Percentiles rank a stretch among this genome's conserved stretches.
Conservation (phyloP, 2,113 vertebrate genomes). For the Maccullochella peelii region DNA sequence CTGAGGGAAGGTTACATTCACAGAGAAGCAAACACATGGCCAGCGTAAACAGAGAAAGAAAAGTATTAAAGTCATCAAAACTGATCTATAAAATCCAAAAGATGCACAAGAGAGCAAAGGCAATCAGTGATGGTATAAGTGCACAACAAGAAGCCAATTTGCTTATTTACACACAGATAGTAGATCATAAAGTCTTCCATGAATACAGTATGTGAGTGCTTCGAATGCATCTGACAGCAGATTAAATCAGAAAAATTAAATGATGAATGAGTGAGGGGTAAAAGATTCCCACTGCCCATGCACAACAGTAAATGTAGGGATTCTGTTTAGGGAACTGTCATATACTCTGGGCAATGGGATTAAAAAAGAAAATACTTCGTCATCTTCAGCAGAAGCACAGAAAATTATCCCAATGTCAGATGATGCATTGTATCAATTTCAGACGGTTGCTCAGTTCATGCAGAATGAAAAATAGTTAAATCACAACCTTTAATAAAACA, state of each 20-base stretch:
- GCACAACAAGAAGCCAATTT: neutral
- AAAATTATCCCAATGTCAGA: conserved; percentile 55
- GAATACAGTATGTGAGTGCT: conserved; percentile 2
- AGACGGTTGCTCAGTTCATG: conserved; percentile 31
- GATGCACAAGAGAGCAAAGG: conserved; percentile 13
- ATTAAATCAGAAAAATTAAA: conserved; percentile 42
- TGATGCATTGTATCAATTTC: conserved; percentile 75
- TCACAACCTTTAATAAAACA: conserved; percentile 78
- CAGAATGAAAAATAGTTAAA: conserved; percentile 64
- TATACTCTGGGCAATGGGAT: neutral
- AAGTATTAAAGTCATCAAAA: conserved; percentile 28
- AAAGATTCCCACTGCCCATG: neutral
- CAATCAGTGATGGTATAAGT: neutral
- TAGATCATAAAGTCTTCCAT: conserved; percentile 29
- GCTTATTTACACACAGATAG: conserved; percentile 14
- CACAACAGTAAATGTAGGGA: conserved; percentile 3
- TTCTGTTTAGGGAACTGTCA: conserved; percentile 15
- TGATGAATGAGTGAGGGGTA: conserved; percentile 28
- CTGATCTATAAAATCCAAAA: conserved; percentile 36
- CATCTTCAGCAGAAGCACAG: conserved; percentile 17
- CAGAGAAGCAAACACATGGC: conserved; percentile 5
- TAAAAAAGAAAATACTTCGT: conserved; percentile 7
- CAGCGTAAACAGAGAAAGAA: neutral
- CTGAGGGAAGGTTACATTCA: conserved; percentile 5
- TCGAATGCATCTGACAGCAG: conserved; percentile 15